A percentile compares a stretch with the other conserved stretches of the same genome.
These are phyloP conservation scores for Pocillopora damicornis DNA, from an alignment of 64 coral and sea anemone species.

Conservation along the genomic window DNA sequence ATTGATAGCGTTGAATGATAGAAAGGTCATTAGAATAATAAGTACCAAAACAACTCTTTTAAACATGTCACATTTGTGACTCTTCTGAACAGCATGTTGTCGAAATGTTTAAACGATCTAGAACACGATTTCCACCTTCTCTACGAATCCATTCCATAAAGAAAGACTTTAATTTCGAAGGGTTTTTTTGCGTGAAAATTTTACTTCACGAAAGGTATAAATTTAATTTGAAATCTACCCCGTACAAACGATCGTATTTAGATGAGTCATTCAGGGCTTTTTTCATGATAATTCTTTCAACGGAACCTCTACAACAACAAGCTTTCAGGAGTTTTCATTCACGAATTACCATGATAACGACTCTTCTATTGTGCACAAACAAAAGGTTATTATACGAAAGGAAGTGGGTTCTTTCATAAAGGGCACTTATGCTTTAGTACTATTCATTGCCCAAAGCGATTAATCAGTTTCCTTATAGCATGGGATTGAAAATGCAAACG, in stretches of 20 bases:
- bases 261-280: slow-evolving; percentile 43
- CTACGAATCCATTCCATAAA: slow-evolving; percentile 20
- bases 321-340: slow-evolving; percentile 72
- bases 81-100: slow-evolving; percentile 46
- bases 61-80: slow-evolving; percentile 56
- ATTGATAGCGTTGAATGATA: slow-evolving; percentile 60
- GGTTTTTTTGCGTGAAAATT: slow-evolving; percentile 15
- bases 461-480: slow-evolving; percentile 76
- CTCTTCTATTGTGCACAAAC: slow-evolving; percentile 84
- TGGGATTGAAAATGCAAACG: slow-evolving; percentile 95
- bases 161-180: neutral
- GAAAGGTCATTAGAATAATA: slow-evolving; percentile 81
- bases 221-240: slow-evolving; percentile 82
- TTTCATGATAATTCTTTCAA: slow-evolving; percentile 78
- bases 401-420: slow-evolving; percentile 91
- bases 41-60: slow-evolving; percentile 47
- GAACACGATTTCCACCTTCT: neutral
- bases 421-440: slow-evolving; percentile 81
- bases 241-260: slow-evolving; percentile 89
- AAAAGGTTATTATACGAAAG: slow-evolving; percentile 96
- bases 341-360: slow-evolving; percentile 92
- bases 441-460: slow-evolving; percentile 84
- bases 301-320: slow-evolving; percentile 86
- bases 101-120: slow-evolving; percentile 12
- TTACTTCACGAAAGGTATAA: slow-evolving; percentile 58